phyloP scores from a whole-genome alignment of 2,797 vertebrate genomes.

The Triplophysa bombifrons region DNA sequence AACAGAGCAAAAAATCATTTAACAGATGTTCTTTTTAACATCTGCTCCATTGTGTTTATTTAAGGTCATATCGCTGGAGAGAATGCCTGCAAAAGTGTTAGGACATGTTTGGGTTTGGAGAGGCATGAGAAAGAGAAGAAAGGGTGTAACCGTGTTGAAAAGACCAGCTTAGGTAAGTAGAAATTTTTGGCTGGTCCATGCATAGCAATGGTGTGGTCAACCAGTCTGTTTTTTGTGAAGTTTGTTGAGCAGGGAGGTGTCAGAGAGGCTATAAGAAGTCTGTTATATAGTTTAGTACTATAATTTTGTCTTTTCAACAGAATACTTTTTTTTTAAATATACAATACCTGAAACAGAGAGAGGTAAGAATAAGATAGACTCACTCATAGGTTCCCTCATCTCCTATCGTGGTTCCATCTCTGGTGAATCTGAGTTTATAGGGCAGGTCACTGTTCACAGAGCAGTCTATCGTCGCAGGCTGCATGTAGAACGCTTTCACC shows the following conservation, averaged over 20 bases:
- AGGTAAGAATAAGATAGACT: conserved; percentile 59
- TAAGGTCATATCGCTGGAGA: conserved; percentile 14
- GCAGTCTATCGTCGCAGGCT: conserved; percentile 82
- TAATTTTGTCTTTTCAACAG: not conserved
- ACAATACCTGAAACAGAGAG: not conserved
- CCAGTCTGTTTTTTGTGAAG: not conserved
- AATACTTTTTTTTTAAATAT: too few species aligned
- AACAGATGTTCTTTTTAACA: conserved; percentile 41
- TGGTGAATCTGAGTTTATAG: conserved; percentile 83
- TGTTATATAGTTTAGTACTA: not conserved
- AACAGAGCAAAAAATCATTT: conserved; percentile 13
- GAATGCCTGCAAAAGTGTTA: conserved; percentile 39
- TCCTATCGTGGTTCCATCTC: conserved; percentile 75
- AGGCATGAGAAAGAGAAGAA: not conserved
- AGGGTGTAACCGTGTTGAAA: not conserved
- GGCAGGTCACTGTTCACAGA: conserved; percentile 84
- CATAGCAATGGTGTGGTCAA: not conserved
- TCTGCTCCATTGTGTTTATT: conserved; percentile 31
- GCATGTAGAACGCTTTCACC: conserved; percentile 79
- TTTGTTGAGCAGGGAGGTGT: not conserved
- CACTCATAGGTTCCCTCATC: conserved; percentile 83
- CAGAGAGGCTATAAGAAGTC: too few species aligned
- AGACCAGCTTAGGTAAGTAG: not conserved
- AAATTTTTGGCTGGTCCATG: not conserved
- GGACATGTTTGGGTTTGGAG: conserved; percentile 4